Base-by-base conservation (phyloP, 2,888 invertebrate genomes). In the Cryptus viduatorius region DNA sequence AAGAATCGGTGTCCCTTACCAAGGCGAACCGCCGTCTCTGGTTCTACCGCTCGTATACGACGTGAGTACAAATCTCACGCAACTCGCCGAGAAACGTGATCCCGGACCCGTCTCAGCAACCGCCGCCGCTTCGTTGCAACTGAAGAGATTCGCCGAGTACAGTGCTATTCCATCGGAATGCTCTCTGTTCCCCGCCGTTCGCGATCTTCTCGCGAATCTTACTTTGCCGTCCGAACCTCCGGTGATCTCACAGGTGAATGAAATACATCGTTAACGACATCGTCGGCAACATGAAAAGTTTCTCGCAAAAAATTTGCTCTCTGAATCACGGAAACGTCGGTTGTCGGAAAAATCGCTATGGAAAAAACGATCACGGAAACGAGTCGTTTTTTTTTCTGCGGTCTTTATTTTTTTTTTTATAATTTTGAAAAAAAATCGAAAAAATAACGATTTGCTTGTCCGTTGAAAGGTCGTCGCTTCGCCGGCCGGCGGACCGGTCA, bases 11-110 rank as follows among this genome's bases (percentile, higher is more conserved):
- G 93, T 94, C 61, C 95, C 95, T 65, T 96, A 96, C 89, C 94
- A 95, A 76, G 95, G 96, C 87, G 97, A 97, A 87, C 96, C 96
- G 4, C 96, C 96, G 16, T 96, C 96, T 0, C 92, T 99, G 77
- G 97, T 98, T 24, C 95, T 99, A 85, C 98, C 99, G 1, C 95
- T 99, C 85, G 97, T 99, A 65, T 98, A 99, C 94, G 98, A 99
- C 93, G 96, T 97, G 87, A 96, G 95, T 88, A 96, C 96, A 64
- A 99, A 99, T 94, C 95, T 97, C 64, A 98, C 98, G 7, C 97
- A 97, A 91, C 94, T 98, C 83, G 98, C 98, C 0, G 98, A 98
- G 92, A 96, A 97, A 90, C 95, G 97, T 65, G 98, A 98, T 88
- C 94, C 96, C 3, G 94, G 95, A 16, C 93, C 94, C 3, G 95